A percentile compares a stretch with the other conserved stretches of the same genome.
phyloP scores from a whole-genome alignment of 1,140 invertebrate species.

The Rhagoletis zephyria region DNA sequence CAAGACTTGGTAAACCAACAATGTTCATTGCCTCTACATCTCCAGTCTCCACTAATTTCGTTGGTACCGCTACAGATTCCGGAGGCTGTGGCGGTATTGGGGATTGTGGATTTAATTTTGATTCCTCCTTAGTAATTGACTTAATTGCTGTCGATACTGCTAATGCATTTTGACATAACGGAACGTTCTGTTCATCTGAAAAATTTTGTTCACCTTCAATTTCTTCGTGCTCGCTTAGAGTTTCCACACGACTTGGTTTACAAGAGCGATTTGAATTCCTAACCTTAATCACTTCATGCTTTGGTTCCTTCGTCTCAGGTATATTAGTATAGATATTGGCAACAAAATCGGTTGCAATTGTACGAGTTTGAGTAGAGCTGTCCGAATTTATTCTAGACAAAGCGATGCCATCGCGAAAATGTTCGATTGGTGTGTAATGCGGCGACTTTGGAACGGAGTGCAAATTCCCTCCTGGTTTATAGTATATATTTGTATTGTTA shows the following conservation, averaged over 20 bases:
- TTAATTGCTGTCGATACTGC: slow-evolving; percentile 39
- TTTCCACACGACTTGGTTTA: slow-evolving; percentile 72
- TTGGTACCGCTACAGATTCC: not conserved
- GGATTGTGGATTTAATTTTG: not conserved
- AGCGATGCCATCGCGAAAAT: slow-evolving; percentile 6
- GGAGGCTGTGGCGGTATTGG: not conserved
- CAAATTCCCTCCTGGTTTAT: not conserved
- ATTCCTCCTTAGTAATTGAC: not conserved
- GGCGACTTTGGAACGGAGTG: slow-evolving; percentile 1
- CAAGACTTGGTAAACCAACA: slow-evolving; percentile 64
- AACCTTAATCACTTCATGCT: slow-evolving; percentile 75
- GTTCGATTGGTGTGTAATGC: slow-evolving; percentile 10
- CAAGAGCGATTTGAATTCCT: slow-evolving; percentile 69
- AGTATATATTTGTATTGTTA: slow-evolving; percentile 83
- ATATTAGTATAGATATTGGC: slow-evolving; percentile 85
- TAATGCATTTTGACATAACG: slow-evolving; percentile 43
- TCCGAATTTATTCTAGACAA: slow-evolving; percentile 15
- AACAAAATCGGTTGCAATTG: slow-evolving; percentile 74
- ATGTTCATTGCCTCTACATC: slow-evolving; percentile 71
- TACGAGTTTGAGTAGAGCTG: slow-evolving; percentile 60
- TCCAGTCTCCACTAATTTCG: slow-evolving; percentile 60
- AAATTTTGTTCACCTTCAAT: slow-evolving; percentile 56
- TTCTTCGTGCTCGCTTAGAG: slow-evolving; percentile 61
- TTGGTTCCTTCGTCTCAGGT: slow-evolving; percentile 79
- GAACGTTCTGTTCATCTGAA: slow-evolving; percentile 31